Base-by-base conservation (phyloP, 2,113 vertebrate species). In the Megaleporinus macrocephalus region DNA sequence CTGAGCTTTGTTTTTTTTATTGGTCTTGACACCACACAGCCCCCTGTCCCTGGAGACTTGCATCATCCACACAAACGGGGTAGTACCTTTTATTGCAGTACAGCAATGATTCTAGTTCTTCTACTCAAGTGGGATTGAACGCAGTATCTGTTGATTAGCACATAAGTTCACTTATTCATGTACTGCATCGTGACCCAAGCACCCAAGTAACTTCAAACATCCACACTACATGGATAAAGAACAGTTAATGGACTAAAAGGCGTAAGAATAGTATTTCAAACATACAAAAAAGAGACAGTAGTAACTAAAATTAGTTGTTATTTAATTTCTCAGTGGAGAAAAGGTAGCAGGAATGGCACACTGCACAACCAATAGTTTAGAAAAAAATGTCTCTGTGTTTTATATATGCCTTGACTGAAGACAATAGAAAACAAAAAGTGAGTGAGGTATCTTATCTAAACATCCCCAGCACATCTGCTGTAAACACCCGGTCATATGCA, bases 1-100 rank as follows among this genome's bases (percentile, higher is more conserved):
- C 59, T 65, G 55, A 10, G 41, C 63, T 27, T 57, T 73, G n/a
- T n/a, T n/a, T n/a, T 81, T 76, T 77, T 81, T 81, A 82, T 79
- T 80, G 62, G 72, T 75, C 66, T 76, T 83, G 85, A 88, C 74
- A 76, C 75, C 61, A 71, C 73, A 78, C 57, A 84, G 51, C 66
- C 76, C 76, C 61, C 59, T 27, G 75, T 77, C 86, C 69, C 81
- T 63, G n/a, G 82, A 82, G 87, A 80, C 24, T 84, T 83, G 73
- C 84, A 78, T 84, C 86, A 84, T 73, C 49, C 14, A 85, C 63
- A 74, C 63, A 65, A 82, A 59, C 24, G 63, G 71, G 76, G 30
- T 26, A 20, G 49, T 57, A 24, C 65, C 10, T 63, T 73, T 84
- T 70, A 33, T 30, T 51, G 30, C 62, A 73, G 65, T 41, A 78